phyloP scores from a whole-genome alignment of 2,113 vertebrate genomes.

The Engraulis encrasicolus region DNA sequence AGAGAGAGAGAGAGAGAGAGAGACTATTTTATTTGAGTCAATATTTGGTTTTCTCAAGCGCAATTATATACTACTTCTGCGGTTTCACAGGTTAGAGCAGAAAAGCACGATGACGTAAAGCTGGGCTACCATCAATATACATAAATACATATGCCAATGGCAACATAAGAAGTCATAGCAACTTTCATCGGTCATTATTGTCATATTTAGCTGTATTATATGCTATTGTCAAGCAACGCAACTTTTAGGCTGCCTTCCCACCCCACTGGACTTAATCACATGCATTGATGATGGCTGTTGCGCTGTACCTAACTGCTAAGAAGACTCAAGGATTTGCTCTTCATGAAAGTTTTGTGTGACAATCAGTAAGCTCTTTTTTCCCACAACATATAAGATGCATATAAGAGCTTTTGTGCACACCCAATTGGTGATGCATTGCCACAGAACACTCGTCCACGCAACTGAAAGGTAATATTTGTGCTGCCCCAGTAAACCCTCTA shows the following conservation, averaged over 20 bases:
- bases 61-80: not conserved
- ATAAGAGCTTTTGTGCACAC: too few relatives aligned
- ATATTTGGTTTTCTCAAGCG: not conserved
- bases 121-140: not conserved
- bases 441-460: too few relatives aligned
- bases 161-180: not conserved
- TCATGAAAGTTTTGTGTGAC: not conserved
- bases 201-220: not conserved
- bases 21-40: conserved; percentile 15
- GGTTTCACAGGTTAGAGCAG: not conserved
- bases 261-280: not conserved
- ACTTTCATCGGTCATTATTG: not conserved
- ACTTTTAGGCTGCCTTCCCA: not conserved
- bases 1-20: not conserved
- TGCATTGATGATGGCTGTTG: not conserved
- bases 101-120: too few relatives aligned
- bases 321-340: too few relatives aligned
- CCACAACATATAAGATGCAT: too few relatives aligned
- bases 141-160: not conserved
- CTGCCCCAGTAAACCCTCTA: too few relatives aligned
- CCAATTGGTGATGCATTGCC: too few relatives aligned
- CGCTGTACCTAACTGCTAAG: too few relatives aligned
- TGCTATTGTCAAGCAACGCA: not conserved
- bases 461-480: too few relatives aligned
- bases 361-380: not conserved